Base-by-base conservation (phyloP, 2,113 vertebrate genomes). In the Ardeotis arabs region DNA sequence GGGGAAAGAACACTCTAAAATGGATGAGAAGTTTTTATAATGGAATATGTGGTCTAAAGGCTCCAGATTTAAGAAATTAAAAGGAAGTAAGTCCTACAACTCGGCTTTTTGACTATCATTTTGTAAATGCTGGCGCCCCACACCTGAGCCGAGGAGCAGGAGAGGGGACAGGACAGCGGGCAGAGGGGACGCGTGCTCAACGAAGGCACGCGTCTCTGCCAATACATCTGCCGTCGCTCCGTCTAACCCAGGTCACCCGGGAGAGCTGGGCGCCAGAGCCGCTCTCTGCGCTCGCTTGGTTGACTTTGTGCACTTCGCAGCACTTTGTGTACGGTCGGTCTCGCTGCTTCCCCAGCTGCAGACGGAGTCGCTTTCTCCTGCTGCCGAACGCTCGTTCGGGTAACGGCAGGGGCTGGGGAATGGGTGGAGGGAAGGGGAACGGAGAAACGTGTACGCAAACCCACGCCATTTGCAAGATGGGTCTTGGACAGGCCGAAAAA, bases 21-120 rank as follows among this genome's bases (percentile, higher is more conserved):
- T 94, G 97, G 96, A 10, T 81, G 75, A 83, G 87, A 96, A 91
- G 96, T 89, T 96, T 98, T 97, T 96, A 93, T 90, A 94, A 94
- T 84, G 72, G 92, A 94, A 64, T 92, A 92, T 92, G 86, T 93
- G 87, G 77, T 94, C 86, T 97, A 92, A 95, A 96, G 96, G 56
- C 76, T 91, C 68, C 87, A 49, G 69, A 86, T 96, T 84, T 91
- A 97, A 97, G 96, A 96, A 96, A 70, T 94, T 97, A 84, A 97
- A 97, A 95, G 84, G 59, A 96, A 93, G 63, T 89, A 95, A 93
- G 62, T 89, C 86, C 93, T 90, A 88, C 31, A 74, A 19, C 81
- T 56, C 44, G 55, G 95, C 53, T 33, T 94, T 97, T 96, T 87
- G n/a, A 84, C 64, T 94, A 64, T 84, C 72, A 62, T 82, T 78